phyloP scores from a whole-genome alignment of 2,113 vertebrate species.

The Lipophrys pholis region DNA sequence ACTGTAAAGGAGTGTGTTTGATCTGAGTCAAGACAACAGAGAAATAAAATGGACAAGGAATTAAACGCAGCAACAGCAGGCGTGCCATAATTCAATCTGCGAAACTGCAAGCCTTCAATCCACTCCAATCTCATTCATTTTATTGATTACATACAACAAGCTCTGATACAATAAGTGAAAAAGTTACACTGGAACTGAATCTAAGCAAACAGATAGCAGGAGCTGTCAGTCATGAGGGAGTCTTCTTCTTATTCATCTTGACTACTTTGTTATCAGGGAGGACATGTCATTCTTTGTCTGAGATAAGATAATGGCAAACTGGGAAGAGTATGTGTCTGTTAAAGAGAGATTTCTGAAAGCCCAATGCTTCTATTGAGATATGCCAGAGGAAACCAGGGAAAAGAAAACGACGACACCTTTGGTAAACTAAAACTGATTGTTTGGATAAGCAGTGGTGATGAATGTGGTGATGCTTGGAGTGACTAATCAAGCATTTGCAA shows the following conservation, averaged over 20 bases:
- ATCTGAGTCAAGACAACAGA: slow-evolving; percentile 30
- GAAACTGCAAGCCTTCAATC: not conserved
- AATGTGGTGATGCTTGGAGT: not conserved
- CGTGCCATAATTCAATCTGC: not conserved
- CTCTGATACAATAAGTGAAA: not conserved
- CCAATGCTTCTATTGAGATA: too few relatives aligned
- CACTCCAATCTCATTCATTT: not conserved
- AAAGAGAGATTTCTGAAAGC: not conserved
- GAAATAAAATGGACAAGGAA: not conserved
- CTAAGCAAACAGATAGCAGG: not conserved
- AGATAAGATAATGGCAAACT: not conserved
- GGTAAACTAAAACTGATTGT: too few relatives aligned
- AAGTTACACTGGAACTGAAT: not conserved
- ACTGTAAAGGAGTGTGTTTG: slow-evolving; percentile 36
- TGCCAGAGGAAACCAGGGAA: too few relatives aligned
- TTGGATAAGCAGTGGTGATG: not conserved
- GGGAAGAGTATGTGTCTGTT: not conserved
- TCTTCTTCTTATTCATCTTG: not conserved
- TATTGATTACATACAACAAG: not conserved
- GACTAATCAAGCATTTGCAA: not conserved
- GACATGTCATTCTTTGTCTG: not conserved
- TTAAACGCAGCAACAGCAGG: not conserved
- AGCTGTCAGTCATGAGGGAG: not conserved
- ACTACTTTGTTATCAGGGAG: not conserved
- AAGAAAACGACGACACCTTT: too few relatives aligned